Percentiles rank a stretch among this genome's conserved stretches.
Conservation (phyloP, 1,140 invertebrate genomes). For the Calliopsis andreniformis region DNA sequence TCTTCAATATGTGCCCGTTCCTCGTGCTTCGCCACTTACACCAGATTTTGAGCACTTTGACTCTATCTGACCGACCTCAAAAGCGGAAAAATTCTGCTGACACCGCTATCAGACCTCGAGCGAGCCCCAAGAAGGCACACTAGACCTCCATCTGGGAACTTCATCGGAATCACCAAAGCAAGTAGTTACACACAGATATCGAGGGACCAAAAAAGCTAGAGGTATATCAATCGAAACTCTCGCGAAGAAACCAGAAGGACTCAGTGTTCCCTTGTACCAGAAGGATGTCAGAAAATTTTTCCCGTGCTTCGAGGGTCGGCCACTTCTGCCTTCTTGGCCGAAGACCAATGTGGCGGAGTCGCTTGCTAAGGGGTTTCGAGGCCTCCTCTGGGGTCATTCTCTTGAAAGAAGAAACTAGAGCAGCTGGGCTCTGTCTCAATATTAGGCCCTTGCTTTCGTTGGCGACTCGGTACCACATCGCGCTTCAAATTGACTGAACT, state of each 20-base stretch:
- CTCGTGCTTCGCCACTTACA: slow-evolving; percentile 6
- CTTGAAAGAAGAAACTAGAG: slow-evolving; percentile 2
- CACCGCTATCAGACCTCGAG: too few relatives aligned
- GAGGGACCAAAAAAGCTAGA: not conserved
- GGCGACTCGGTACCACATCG: slow-evolving; percentile 65
- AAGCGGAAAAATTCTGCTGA: too few relatives aligned
- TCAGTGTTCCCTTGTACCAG: not conserved
- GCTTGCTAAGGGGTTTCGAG: slow-evolving; percentile 50
- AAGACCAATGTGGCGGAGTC: slow-evolving; percentile 58
- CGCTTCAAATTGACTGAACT: slow-evolving; percentile 74
- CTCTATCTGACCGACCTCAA: not conserved
- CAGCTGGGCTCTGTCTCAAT: slow-evolving; percentile 34
- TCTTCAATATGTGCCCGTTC: slow-evolving; percentile 7
- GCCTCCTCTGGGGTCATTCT: slow-evolving; percentile 40
- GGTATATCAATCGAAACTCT: slow-evolving; percentile 26
- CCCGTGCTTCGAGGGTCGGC: not conserved
- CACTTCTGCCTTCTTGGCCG: slow-evolving; percentile 28
- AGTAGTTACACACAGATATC: slow-evolving; percentile 5
- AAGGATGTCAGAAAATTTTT: too few relatives aligned
- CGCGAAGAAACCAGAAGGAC: not conserved
- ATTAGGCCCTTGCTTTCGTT: slow-evolving; percentile 55
- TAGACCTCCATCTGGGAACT: slow-evolving; percentile 7
- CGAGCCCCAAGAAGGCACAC: not conserved
- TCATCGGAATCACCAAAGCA: not conserved
- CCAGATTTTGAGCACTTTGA: slow-evolving; percentile 39